Base-by-base conservation (phyloP, 92 coral and sea anemone species). In the Porites rus region DNA sequence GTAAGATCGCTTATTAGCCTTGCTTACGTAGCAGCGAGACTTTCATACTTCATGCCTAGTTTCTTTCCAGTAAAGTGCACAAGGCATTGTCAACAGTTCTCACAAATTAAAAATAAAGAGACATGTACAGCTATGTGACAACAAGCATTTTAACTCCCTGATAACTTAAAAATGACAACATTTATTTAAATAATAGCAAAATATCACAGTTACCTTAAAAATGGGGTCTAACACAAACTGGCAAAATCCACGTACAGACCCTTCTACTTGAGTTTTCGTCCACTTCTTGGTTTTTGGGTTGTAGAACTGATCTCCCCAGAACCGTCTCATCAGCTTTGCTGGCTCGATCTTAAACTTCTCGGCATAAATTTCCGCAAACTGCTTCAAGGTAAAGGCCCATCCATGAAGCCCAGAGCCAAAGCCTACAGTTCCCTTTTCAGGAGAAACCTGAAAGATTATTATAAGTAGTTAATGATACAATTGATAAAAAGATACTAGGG, bases 351-450 rank as follows among this genome's bases (percentile, higher is more conserved):
- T 96, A 63, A 96, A 94, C 92, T 96, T 96, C 11, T 72, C 52
- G 12, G 93, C 83, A 82, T 96, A 96, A 18, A 96, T 91, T 71
- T 94, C 98, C 4, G 98, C 88, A 92, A 96, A 94, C 89, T 96
- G 99, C 84, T 96, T 96, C 60, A 96, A 80, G 52, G 98, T 93
- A 81, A 96, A 96, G 4, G 99, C 99, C 99, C 99, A 96, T n/a
- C 99, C 99, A 86, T 96, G 99, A 65, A 96, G 99, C 11, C 99
- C 99, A 24, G 98, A 94, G 50, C 99, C 99, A 94, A 96, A 96
- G 22, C 98, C 99, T 46, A 96, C 99, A 10, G 99, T 96, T 12
- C 99, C 99, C 46, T 78, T 89, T 11, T 84, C 91, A 19, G 99
- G 93, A 62, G 84, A 72, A 86, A 96, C 99, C 99, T 96, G 11